phyloP scores from a whole-genome alignment of 2,888 invertebrate genomes.

The Tenodera sinensis region DNA sequence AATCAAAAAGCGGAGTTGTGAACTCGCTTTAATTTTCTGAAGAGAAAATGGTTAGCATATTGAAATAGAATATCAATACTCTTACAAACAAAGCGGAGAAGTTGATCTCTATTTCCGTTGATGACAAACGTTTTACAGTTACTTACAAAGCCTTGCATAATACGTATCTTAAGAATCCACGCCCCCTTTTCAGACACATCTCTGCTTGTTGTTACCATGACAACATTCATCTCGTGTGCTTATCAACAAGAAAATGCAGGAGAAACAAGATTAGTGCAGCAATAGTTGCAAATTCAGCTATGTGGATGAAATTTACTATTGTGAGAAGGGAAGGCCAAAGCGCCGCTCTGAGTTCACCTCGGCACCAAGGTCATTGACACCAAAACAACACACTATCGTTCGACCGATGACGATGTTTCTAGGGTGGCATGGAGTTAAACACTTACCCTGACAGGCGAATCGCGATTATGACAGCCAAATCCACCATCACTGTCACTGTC shows the following conservation, averaged over 20 bases:
- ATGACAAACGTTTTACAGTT: too few relatives aligned
- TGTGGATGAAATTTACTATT: background rate
- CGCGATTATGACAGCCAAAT: background rate
- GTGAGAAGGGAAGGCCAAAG: background rate
- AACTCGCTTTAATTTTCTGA: too few relatives aligned
- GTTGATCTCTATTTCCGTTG: too few relatives aligned
- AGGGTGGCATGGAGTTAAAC: background rate
- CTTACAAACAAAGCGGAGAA: too few relatives aligned
- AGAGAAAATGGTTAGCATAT: too few relatives aligned
- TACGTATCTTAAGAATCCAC: too few relatives aligned
- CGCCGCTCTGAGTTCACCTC: conserved; percentile 21
- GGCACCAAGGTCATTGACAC: conserved; percentile 27
- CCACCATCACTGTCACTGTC: background rate
- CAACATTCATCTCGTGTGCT: background rate
- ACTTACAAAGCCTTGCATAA: too few relatives aligned
- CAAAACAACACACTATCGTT: conserved; percentile 24
- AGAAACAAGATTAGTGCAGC: too few relatives aligned
- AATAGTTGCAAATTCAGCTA: background rate
- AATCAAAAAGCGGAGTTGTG: too few relatives aligned
- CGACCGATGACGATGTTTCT: background rate
- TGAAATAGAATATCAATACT: too few relatives aligned
- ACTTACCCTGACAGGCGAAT: conserved; percentile 4
- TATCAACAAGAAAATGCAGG: too few relatives aligned
- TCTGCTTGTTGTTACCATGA: background rate
- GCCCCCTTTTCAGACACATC: too few relatives aligned